Conservation (phyloP, 2,797 vertebrate genomes). For the Spea hammondii region DNA sequence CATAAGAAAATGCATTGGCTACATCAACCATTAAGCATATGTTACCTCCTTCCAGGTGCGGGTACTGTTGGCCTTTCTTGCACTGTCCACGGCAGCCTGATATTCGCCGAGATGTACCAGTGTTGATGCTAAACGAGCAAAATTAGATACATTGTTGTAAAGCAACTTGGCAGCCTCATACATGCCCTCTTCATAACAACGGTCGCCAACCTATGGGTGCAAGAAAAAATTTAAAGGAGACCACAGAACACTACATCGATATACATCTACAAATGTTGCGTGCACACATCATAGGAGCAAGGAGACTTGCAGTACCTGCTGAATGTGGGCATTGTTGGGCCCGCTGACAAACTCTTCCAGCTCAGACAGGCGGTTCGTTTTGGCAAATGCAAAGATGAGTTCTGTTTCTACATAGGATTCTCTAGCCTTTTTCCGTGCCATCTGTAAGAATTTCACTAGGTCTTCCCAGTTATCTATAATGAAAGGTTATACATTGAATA, state of each 20-base stretch:
- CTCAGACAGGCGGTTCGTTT: constrained; percentile 90
- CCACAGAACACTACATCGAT: neutral
- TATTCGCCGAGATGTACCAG: constrained; percentile 90
- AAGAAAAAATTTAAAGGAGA: neutral
- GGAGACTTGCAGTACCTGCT: constrained; percentile 69
- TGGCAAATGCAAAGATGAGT: constrained; percentile 91
- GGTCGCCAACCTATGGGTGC: constrained; percentile 80
- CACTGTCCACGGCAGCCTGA: constrained; percentile 89
- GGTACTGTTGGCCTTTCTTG: constrained; percentile 89
- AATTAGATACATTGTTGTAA: constrained; percentile 88
- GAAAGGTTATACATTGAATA: neutral
- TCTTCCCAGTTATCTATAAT: constrained; percentile 87
- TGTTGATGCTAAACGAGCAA: constrained; percentile 87
- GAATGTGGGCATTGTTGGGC: constrained; percentile 87
- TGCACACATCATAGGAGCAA: no score
- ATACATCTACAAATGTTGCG: no score
- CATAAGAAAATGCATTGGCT: no score
- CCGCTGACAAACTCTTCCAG: constrained; percentile 78
- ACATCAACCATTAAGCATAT: neutral
- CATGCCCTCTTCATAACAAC: constrained; percentile 90
- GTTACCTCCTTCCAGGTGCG: constrained; percentile 90
- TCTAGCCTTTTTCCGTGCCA: constrained; percentile 89
- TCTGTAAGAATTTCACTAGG: constrained; percentile 91
- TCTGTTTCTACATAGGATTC: constrained; percentile 91
- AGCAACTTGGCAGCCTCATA: constrained; percentile 88